phyloP scores from a whole-genome alignment of 2,797 vertebrate species.

The Thaleichthys pacificus region DNA sequence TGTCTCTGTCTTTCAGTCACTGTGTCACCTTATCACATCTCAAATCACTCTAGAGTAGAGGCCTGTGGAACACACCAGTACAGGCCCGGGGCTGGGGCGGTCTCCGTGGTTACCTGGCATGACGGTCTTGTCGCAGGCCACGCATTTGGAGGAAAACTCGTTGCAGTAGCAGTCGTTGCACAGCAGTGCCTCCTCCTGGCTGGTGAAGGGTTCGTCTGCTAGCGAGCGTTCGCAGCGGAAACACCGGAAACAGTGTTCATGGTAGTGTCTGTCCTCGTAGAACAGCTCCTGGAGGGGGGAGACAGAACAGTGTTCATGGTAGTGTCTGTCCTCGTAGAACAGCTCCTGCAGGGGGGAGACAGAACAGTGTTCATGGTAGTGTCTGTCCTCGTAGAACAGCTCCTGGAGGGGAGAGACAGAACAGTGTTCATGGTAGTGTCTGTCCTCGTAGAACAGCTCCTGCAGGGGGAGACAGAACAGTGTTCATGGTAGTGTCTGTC shows the following conservation, averaged over 20 bases:
- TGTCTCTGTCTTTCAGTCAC: no score
- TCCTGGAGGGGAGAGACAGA: slow-evolving; percentile 85
- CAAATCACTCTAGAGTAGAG: no score
- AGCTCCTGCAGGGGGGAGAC: no score
- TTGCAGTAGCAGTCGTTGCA: slow-evolving; percentile 98
- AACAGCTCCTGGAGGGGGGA: slow-evolving; percentile 86
- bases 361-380: slow-evolving; percentile 98
- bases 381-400: slow-evolving; percentile 95
- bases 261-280: slow-evolving; percentile 96
- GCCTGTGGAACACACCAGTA: not conserved
- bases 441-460: slow-evolving; percentile 98
- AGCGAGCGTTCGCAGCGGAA: slow-evolving; percentile 94
- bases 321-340: slow-evolving; percentile 94
- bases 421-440: slow-evolving; percentile 96
- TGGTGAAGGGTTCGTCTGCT: slow-evolving; percentile 95
- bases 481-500: no score
- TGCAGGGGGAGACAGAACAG: no score
- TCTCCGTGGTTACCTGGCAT: slow-evolving; percentile 84
- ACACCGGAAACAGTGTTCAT: slow-evolving; percentile 97
- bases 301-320: slow-evolving; percentile 73
- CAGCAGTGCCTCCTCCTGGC: slow-evolving; percentile 91
- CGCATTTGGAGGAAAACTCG: slow-evolving; percentile 95
- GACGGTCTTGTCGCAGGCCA: slow-evolving; percentile 94
- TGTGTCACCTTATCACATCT: no score
- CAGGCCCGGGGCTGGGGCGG: not conserved